Conservation (phyloP, 53 echinoderm and acorn worm genomes). For the Astropecten irregularis region DNA sequence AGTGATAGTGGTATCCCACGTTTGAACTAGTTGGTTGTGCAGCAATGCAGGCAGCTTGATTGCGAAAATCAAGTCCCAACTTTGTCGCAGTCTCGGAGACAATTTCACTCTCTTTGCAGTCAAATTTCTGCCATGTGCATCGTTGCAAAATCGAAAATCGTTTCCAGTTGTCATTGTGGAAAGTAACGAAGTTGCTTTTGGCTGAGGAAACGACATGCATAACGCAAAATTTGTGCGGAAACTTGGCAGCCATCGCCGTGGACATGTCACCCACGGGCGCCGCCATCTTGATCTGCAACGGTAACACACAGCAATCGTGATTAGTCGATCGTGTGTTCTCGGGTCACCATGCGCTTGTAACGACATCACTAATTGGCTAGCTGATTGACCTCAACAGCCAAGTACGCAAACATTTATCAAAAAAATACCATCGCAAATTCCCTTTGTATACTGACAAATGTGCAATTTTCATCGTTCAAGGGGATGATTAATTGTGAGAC, state of each 20-base stretch:
- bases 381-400: neutral
- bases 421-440: neutral
- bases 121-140: neutral
- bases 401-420: neutral
- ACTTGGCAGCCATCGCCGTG: neutral
- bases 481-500: constrained; percentile 1
- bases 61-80: constrained; percentile 19
- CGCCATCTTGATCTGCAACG: constrained; percentile 1
- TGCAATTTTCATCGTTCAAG: neutral
- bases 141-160: constrained; percentile 12
- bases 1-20: neutral
- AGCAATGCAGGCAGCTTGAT: neutral
- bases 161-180: constrained; percentile 4
- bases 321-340: neutral
- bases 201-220: constrained; percentile 1
- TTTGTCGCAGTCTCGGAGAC: constrained; percentile 17
- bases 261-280: neutral
- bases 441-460: neutral
- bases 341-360: neutral
- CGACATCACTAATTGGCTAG: neutral
- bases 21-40: constrained; percentile 1
- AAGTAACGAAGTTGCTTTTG: neutral
- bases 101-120: constrained; percentile 13
- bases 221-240: neutral
- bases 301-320: neutral